These are phyloP conservation scores for Achatina immaculata DNA, from an alignment of 1,140 invertebrate species.

Conservation along the genomic window DNA sequence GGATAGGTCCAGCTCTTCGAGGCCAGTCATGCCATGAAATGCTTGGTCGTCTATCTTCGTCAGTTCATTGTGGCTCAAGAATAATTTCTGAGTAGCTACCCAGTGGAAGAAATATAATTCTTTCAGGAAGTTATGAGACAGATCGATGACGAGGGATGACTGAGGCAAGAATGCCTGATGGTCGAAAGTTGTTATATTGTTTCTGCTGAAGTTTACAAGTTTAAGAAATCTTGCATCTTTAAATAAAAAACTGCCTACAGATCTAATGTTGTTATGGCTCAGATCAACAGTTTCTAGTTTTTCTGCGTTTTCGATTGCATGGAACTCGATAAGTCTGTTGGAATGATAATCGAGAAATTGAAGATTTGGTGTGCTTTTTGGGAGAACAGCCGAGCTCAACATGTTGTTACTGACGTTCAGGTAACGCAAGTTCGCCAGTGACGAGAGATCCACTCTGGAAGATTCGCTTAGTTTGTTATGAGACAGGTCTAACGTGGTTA, in stretches of 20 bases:
- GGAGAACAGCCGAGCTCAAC: constrained; percentile 43
- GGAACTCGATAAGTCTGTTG: constrained; percentile 52
- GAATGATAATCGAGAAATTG: constrained; percentile 42
- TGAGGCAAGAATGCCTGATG: constrained; percentile 51
- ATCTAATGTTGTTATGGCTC: constrained; percentile 51
- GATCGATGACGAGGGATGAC: constrained; percentile 54
- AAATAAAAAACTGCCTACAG: constrained; percentile 51
- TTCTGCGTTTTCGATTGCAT: constrained; percentile 39
- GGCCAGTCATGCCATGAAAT: constrained; percentile 52
- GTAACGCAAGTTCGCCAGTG: constrained; percentile 42
- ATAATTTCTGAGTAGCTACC: constrained; percentile 46
- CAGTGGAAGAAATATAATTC: constrained; percentile 51
- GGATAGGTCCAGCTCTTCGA: constrained; percentile 51
- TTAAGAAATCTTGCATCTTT: constrained; percentile 43
- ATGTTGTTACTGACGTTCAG: constrained; percentile 58
- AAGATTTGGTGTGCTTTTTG: constrained; percentile 45
- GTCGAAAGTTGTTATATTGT: constrained; percentile 51
- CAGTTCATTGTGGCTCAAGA: constrained; percentile 51
- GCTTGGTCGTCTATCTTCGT: constrained; percentile 43
- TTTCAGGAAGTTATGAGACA: constrained; percentile 59
- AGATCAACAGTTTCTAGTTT: constrained; percentile 51
- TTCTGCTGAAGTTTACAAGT: constrained; percentile 56
- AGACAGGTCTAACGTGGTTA: constrained; percentile 52
- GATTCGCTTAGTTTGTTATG: constrained; percentile 50
- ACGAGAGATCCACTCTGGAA: constrained; percentile 37